Conservation (phyloP, 2,797 vertebrate genomes). For the Clarias laeviceps region DNA sequence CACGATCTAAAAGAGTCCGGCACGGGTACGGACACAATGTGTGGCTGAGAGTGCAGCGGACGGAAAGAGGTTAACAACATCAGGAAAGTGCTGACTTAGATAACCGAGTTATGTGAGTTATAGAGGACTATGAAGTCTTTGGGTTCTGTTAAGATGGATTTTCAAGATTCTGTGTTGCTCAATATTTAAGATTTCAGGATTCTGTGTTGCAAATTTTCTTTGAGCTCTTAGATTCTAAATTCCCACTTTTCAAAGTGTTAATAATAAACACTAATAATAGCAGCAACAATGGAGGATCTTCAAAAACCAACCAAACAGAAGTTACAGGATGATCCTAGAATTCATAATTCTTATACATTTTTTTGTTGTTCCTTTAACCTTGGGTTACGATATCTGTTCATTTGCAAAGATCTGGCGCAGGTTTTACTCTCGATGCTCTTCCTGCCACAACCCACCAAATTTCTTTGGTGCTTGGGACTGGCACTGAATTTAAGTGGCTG, state of each 20-base stretch:
- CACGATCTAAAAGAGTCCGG: neutral
- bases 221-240: neutral
- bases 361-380: no score
- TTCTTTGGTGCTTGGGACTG: no score
- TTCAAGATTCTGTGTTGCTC: no score
- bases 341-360: no score
- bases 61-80: constrained; percentile 11
- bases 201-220: no score
- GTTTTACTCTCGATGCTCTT: no score
- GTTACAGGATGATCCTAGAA: no score
- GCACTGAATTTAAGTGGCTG: no score
- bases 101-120: neutral
- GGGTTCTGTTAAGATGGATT: neutral
- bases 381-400: no score
- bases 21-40: neutral
- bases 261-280: neutral
- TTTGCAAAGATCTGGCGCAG: no score
- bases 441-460: no score
- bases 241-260: neutral
- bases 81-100: constrained; percentile 10
- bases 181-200: neutral
- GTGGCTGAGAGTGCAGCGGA: neutral
- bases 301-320: no score
- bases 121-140: neutral
- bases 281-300: neutral